Evolutionary conservation across 2,797 vertebrate species (phyloP), one percentile per base, ranked within the genome.

Genomic region (Gallinago nigripennis): DNA sequence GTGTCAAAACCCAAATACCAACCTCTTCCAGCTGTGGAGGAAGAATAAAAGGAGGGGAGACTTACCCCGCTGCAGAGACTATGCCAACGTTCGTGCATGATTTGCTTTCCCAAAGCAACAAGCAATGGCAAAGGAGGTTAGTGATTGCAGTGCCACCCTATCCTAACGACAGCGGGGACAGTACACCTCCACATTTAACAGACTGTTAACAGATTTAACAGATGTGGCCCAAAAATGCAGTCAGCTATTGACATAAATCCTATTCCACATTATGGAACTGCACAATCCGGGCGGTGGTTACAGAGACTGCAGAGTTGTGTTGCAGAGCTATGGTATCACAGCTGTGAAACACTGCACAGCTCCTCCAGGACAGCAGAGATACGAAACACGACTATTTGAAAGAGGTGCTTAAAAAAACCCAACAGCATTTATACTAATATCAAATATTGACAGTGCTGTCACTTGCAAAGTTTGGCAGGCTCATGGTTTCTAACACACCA

Each of bases 181-280:
- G 39, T 48, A 82, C 60, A 88, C 31, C 63, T 73, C 66, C 27
- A 53, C 17, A 48, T 48, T 48, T 48, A 48, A 24, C 23, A 48
- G 46, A 48, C 24, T 48, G 24, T 48, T 48, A 48, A 70, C 9
- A 23, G 24, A 75, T 54, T 70, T 92, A 89, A 88, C 82, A 94
- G 75, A 88, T 54, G 87, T 43, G 60, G 46, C 60, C 51, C 75
- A 82, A 82, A 85, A 31, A 53, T 73, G 64, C 81, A 85, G 80
- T 56, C 73, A 96, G 85, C 33, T 82, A 69, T 3, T 61, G 43
- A 81, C 37, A 86, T 51, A 91, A 88, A 78, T 80, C 80, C 70
- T 39, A 93, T 85, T 88, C 27, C 37, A 60, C 66, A 25, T 43
- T 71, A 77, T 2, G 24, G 39, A 94, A 33, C 35, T 84, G 48